Base-by-base conservation (phyloP, 2,797 vertebrate species). In the Euthynnus affinis region DNA sequence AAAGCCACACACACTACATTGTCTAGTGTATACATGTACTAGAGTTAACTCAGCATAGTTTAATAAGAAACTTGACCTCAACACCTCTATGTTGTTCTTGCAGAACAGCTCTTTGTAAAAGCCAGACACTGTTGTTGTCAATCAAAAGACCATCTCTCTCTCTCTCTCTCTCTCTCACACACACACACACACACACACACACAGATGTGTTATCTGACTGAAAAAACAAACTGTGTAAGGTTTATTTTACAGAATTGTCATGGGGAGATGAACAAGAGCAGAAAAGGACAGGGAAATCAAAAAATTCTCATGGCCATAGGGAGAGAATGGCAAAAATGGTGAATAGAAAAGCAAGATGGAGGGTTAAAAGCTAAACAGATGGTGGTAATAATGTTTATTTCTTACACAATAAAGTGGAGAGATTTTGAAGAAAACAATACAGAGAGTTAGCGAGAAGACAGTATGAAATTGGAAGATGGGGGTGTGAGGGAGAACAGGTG, bases 341-440 rank as follows among this genome's bases (percentile, higher is more conserved):
- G 52, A 57, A 51, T 32, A 44, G 40, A 27, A 42, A 52, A 57
- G 48, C 27, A 34, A 27, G 23, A 44, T 27, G 40, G 60, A 67
- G 9, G 22, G 55, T 69, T 64, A 62, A 59, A 27, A 52, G 13
- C 57, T 52, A 25, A 77, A 81, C 60, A 76, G 29, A 75, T 9
- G 3, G 59, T 67, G 40, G 10, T 34, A 23, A 56, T 57, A 10
- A 25, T 22, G 44, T 78, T 65, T 49, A 40, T 71, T 63, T 78
- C 10, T 73, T 42, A 5, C 42, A 59, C 27, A 44, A 58, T 48
- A 66, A 15, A 29, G 51, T 64, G 34, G 46, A 51, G 0, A 29
- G 20, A 60, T 66, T 80, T 83, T 69, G 51, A 66, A 63, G 60
- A 60, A 66, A 83, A 60, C 49, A 44, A 48, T 48, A 20, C 29